Conservation (phyloP, 2,113 vertebrate species). For the Zosterops japonicus region DNA sequence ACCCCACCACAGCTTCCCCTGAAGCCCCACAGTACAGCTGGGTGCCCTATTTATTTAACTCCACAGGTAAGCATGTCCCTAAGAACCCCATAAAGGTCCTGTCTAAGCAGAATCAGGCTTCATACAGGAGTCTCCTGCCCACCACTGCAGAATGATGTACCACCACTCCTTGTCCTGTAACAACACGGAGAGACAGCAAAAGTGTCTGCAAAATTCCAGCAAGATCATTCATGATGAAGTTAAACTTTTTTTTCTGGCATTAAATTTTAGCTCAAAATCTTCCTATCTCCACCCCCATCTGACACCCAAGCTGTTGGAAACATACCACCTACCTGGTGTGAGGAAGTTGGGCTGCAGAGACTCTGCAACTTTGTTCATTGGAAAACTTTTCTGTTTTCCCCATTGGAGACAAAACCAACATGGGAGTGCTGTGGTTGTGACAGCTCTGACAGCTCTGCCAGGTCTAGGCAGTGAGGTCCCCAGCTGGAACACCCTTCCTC, state of each 20-base stretch:
- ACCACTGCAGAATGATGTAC: not conserved
- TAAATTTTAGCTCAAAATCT: not conserved
- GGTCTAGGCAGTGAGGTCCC: not conserved
- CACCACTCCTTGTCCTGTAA: not conserved
- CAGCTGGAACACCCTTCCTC: not conserved
- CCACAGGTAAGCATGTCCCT: not conserved
- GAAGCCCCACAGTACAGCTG: not conserved
- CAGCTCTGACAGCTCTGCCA: not conserved
- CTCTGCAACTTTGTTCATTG: accelerated
- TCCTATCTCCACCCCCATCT: not conserved
- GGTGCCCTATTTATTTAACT: accelerated
- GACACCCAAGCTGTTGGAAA: not conserved
- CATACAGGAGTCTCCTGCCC: not conserved
- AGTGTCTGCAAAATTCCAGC: not conserved
- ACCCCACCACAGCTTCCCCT: not conserved
- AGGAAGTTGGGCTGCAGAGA: not conserved
- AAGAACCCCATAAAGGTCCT: not conserved
- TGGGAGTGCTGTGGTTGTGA: not conserved
- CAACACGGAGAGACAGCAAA: not conserved
- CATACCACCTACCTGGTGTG: not conserved
- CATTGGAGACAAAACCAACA: not conserved
- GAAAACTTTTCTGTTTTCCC: not conserved
- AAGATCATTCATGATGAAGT: not conserved
- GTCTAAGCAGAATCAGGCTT: not conserved
- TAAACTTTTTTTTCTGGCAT: not conserved